Conservation (phyloP, 1,140 invertebrate species). For the Penaeus japonicus region DNA sequence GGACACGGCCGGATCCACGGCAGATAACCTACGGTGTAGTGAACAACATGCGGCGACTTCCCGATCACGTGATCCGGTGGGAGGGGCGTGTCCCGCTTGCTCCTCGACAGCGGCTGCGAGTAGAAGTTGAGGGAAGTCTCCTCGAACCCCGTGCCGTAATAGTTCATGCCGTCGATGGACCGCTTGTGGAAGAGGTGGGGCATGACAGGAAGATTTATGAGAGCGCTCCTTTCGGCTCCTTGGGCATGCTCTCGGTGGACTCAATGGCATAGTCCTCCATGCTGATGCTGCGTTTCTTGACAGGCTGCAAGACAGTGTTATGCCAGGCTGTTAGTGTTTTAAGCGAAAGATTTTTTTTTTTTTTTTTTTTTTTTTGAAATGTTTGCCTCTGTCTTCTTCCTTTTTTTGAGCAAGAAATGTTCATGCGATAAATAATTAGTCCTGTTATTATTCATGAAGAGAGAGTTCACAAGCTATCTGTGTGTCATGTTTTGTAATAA, state of each 20-base stretch:
- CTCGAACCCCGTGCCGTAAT: not conserved
- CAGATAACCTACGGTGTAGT: slow-evolving; percentile 80
- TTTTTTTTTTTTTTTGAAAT: no score
- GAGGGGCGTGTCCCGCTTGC: slow-evolving; percentile 40
- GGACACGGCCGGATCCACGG: not conserved
- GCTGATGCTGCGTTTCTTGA: slow-evolving; percentile 14
- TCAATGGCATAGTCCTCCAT: not conserved
- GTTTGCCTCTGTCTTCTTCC: no score
- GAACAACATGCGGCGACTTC: slow-evolving; percentile 78
- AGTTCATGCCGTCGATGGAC: not conserved
- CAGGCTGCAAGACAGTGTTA: not conserved
- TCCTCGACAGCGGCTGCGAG: not conserved
- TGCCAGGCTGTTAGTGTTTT: no score
- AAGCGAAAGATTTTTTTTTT: no score
- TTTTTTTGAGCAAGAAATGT: no score
- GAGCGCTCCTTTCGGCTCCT: not conserved
- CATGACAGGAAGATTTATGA: not conserved
- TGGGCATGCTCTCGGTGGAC: not conserved
- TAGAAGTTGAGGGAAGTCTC: not conserved
- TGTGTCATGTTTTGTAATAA: no score
- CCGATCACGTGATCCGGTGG: slow-evolving; percentile 65
- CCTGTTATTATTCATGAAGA: no score
- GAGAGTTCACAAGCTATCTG: no score
- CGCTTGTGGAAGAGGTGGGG: slow-evolving; percentile 22
- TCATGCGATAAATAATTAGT: no score